These are phyloP conservation scores for Drosophila auraria DNA, from an alignment of 1,140 invertebrate species.

Conservation along the genomic window DNA sequence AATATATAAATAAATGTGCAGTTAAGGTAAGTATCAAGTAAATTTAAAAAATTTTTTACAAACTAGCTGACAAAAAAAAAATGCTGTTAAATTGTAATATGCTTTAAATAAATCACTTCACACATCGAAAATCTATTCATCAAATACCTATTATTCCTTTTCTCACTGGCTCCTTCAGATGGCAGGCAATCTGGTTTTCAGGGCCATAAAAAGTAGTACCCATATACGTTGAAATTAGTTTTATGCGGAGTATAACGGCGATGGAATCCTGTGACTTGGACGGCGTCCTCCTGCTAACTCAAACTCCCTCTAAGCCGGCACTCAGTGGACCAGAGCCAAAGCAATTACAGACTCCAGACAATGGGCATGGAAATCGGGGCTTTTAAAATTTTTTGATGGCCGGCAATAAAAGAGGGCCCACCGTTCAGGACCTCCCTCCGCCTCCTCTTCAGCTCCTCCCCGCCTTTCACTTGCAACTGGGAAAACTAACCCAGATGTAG, in stretches of 20 bases:
- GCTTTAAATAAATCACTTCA: neutral
- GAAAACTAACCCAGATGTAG: constrained; percentile 52
- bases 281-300: neutral
- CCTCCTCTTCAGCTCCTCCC: neutral
- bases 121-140: constrained; percentile 4
- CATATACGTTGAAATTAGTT: constrained; percentile 27
- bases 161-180: neutral
- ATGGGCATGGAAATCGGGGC: constrained; percentile 69
- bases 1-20: too few relatives aligned
- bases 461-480: constrained; percentile 40
- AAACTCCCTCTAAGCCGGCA: constrained; percentile 36
- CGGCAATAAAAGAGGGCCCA: constrained; percentile 67
- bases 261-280: constrained; percentile 10
- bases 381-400: constrained; percentile 76
- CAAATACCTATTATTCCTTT: constrained; percentile 12
- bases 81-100: neutral
- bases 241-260: constrained; percentile 17
- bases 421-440: neutral
- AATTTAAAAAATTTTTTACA: neutral
- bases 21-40: neutral
- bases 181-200: neutral
- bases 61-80: neutral
- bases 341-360: constrained; percentile 72
- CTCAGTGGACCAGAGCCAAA: constrained; percentile 60
- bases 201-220: neutral